A percentile compares a stretch with the other conserved stretches of the same genome.
phyloP scores from a whole-genome alignment of 2,888 invertebrate species.

The Orthonevra nobilis region DNA sequence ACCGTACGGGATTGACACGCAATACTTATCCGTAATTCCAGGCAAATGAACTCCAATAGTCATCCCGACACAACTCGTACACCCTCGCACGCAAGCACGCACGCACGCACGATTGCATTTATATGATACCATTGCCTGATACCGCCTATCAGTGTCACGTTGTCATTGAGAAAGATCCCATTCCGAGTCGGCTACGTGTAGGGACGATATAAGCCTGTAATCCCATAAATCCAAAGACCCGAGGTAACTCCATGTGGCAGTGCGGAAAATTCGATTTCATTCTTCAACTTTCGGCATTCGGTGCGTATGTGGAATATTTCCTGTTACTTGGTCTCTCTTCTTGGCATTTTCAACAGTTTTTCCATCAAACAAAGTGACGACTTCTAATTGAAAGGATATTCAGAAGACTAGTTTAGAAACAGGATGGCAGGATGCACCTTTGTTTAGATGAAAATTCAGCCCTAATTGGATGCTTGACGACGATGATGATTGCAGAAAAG shows the following conservation, averaged over 20 bases:
- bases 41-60: constrained; percentile 46
- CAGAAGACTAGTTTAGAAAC: too few species aligned
- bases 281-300: neutral
- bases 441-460: too few species aligned
- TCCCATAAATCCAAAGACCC: neutral
- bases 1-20: neutral
- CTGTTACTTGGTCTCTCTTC: too few species aligned
- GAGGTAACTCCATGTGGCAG: neutral
- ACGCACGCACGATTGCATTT: constrained; percentile 47
- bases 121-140: constrained; percentile 11
- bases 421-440: too few species aligned
- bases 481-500: too few species aligned
- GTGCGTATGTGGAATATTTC: neutral
- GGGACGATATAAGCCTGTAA: neutral
- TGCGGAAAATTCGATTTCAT: neutral
- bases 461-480: too few species aligned
- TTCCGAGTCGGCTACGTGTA: neutral
- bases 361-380: too few species aligned
- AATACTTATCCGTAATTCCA: constrained; percentile 48
- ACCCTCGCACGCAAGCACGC: too few species aligned
- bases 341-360: too few species aligned
- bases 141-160: constrained; percentile 24
- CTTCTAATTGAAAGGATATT: too few species aligned
- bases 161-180: constrained; percentile 16
- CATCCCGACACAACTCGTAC: neutral